Evolutionary conservation across 2,888 invertebrate genomes (phyloP), one percentile per base, ranked within the genome.

Genomic region (Aporophyla lueneburgensis): DNA sequence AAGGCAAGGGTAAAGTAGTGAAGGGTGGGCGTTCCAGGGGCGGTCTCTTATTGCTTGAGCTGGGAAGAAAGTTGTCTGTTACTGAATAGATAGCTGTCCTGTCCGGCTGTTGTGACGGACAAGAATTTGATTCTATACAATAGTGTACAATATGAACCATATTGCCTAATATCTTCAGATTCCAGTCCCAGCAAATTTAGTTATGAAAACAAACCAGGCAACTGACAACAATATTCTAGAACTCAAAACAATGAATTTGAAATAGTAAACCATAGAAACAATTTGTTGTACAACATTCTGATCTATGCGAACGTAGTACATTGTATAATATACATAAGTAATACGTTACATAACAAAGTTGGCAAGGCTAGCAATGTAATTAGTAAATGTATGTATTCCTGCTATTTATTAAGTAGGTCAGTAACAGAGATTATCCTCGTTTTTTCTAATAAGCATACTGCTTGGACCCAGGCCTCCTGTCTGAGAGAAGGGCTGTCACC

Each of bases 361-460:
- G 81, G 85, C 81, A 71, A 1, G 10, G 16, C 6, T 49, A 56
- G 14, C 5, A 33, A 33, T 33, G 16, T 24, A 80, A 84, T 74
- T 74, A 80, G 66, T 63, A 27, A 67, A 65, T 70, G 14, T 62
- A 65, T 58, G 54, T 61, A 61, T 74, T 62, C 51, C n/a, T n/a
- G 21, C 21, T 56, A 66, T 67, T 67, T 58, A 51, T 59, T 53
- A 61, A 46, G 16, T 75, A 84, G 81, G 81, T 84, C 80, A 84
- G 10, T 49, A 14, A 68, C 56, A 24, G 1, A 12, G 5, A 16
- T 21, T 9, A 21, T 27, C 53, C 9, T 63, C n/a, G 40, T 3
- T 5, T 54, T 51, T 80, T 49, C 19, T 19, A 9, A 16, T 12
- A 53, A 19, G 3, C 27, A 27, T 58, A 27, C 7, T 27, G 24